phyloP scores from a whole-genome alignment of 2,113 vertebrate species.

The Myanophis thanlyinensis region DNA sequence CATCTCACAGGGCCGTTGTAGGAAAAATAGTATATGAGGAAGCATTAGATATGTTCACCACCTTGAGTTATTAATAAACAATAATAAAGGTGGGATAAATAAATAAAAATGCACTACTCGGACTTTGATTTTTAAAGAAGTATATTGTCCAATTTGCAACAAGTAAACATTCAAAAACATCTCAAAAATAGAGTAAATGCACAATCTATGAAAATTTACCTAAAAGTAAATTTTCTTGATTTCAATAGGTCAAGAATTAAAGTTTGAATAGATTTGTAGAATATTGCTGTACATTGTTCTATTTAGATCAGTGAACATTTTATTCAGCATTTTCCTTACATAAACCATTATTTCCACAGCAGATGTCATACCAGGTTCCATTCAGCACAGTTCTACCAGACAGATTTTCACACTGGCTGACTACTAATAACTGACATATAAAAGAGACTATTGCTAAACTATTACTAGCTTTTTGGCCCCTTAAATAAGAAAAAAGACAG shows the following conservation, averaged over 20 bases:
- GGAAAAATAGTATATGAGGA: neutral
- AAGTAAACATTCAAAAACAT: slow-evolving; percentile 21
- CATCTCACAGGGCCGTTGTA: neutral
- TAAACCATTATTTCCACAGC: slow-evolving; percentile 58
- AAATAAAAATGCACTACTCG: neutral
- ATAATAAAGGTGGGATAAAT: neutral
- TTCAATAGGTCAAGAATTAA: neutral
- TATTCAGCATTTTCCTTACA: slow-evolving; percentile 59
- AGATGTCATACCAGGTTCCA: slow-evolving; percentile 60
- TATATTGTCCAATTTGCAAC: slow-evolving; percentile 30
- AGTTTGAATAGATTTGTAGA: neutral
- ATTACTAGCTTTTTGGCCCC: slow-evolving; percentile 13
- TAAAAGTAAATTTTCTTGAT: neutral
- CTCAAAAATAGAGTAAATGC: slow-evolving; percentile 18
- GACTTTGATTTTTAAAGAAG: neutral
- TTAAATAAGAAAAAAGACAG: neutral
- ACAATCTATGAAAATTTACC: neutral
- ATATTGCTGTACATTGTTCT: slow-evolving; percentile 21
- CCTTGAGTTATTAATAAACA: neutral
- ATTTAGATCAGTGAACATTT: slow-evolving; percentile 55
- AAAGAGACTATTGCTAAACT: slow-evolving; percentile 40
- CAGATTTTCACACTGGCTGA: slow-evolving; percentile 43
- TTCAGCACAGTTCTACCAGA: slow-evolving; percentile 54
- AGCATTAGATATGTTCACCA: neutral
- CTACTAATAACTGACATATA: slow-evolving; percentile 29